Conservation (phyloP, 2,888 invertebrate species). For the Euclidia mi region DNA sequence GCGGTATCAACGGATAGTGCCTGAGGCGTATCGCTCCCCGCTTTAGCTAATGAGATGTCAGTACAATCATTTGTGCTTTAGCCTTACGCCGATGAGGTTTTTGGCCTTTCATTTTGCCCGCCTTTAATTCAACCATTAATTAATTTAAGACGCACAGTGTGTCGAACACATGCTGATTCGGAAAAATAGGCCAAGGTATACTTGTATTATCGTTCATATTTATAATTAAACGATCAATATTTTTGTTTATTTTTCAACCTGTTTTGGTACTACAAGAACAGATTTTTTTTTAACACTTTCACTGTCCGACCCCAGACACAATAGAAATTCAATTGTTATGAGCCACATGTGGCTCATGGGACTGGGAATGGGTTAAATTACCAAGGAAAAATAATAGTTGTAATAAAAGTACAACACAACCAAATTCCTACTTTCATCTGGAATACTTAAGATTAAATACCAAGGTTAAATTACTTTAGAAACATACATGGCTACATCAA, state of each 20-base stretch:
- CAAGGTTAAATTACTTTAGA: not conserved
- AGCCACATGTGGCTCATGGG: too few relatives aligned
- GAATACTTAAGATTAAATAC: not conserved
- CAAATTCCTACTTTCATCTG: too few relatives aligned
- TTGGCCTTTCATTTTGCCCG: constrained; percentile 83
- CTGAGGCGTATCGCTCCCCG: constrained; percentile 81
- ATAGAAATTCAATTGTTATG: too few relatives aligned
- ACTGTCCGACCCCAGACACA: too few relatives aligned
- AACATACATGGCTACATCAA: not conserved
- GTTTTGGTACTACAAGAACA: constrained; percentile 24
- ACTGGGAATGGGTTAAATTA: too few relatives aligned
- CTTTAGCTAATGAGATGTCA: constrained; percentile 90
- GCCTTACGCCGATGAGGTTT: constrained; percentile 85
- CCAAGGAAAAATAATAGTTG: too few relatives aligned
- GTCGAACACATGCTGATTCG: constrained; percentile 25
- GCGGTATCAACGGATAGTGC: constrained; percentile 67
- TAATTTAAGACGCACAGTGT: constrained; percentile 63
- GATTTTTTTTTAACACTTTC: too few relatives aligned
- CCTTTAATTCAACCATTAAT: constrained; percentile 83
- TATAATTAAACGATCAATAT: constrained; percentile 17
- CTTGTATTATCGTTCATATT: constrained; percentile 12
- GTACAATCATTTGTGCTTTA: constrained; percentile 89
- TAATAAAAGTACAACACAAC: too few relatives aligned
- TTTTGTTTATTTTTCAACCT: constrained; percentile 35
- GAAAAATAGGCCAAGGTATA: constrained; percentile 42